phyloP scores from a whole-genome alignment of 2,797 vertebrate genomes.

The Pangasius krempfi region DNA sequence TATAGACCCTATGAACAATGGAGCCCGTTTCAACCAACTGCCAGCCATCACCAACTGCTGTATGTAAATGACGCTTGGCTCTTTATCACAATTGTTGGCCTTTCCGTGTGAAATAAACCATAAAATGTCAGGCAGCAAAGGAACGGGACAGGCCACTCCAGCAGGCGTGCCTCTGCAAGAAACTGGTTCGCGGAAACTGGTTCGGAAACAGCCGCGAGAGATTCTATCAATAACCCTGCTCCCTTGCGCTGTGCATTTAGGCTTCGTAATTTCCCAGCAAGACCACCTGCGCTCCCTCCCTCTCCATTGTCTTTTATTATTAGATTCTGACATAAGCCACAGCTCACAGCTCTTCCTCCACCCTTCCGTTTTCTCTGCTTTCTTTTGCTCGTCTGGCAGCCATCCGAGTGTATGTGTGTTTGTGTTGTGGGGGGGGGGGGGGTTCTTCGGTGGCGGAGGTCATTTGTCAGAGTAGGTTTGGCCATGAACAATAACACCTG shows the following conservation, averaged over 20 bases:
- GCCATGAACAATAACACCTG: slow-evolving; percentile 41
- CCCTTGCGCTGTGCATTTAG: slow-evolving; percentile 14
- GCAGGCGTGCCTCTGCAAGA: slow-evolving; percentile 27
- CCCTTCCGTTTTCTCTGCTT: neutral
- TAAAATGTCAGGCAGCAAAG: slow-evolving; percentile 47
- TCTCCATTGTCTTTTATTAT: slow-evolving; percentile 51
- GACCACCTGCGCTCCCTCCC: slow-evolving; percentile 60
- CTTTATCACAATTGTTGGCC: slow-evolving; percentile 49
- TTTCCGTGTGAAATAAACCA: slow-evolving; percentile 43
- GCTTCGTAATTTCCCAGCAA: slow-evolving; percentile 56
- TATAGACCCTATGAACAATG: slow-evolving; percentile 38
- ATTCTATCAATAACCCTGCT: slow-evolving; percentile 50
- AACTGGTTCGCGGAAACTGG: slow-evolving; percentile 30
- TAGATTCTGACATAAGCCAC: slow-evolving; percentile 44
- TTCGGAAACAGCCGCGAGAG: slow-evolving; percentile 36
- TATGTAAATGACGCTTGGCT: slow-evolving; percentile 49
- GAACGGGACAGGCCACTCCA: slow-evolving; percentile 22
- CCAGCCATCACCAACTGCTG: slow-evolving; percentile 24
- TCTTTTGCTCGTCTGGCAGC: neutral
- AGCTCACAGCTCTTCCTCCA: slow-evolving; percentile 6
- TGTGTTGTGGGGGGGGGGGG: neutral
- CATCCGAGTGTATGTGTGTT: neutral
- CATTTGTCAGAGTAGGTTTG: slow-evolving; percentile 48
- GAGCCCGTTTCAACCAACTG: slow-evolving; percentile 41
- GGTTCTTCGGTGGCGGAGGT: slow-evolving; percentile 14